A percentile compares a stretch with the other conserved stretches of the same genome.
These are phyloP conservation scores for Hemichromis elongatus DNA, from an alignment of 2,113 vertebrate genomes.

Conservation along the genomic window DNA sequence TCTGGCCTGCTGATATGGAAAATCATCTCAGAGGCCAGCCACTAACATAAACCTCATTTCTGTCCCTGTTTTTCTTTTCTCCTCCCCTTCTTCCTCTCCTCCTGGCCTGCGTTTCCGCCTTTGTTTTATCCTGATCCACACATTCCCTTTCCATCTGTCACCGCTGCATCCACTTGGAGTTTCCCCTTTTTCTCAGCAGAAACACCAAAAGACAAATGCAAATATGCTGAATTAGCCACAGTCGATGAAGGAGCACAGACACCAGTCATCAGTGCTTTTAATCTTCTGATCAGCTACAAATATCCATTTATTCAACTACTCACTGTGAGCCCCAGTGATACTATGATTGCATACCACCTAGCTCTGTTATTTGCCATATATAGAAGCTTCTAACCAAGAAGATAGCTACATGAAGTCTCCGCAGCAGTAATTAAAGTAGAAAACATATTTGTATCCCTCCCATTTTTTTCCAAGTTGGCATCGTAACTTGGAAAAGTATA, in stretches of 20 bases:
- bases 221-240: not conserved
- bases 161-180: constrained; percentile 32
- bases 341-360: not conserved
- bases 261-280: not conserved
- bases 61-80: constrained; percentile 10
- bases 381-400: constrained; percentile 34
- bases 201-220: constrained; percentile 7
- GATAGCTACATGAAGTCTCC: constrained; percentile 35
- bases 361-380: constrained; percentile 38
- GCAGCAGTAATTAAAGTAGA: constrained; percentile 53
- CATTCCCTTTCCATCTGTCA: constrained; percentile 56
- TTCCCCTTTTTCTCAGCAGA: not conserved
- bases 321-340: not conserved
- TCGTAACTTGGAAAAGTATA: constrained; percentile 55
- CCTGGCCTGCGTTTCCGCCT: constrained; percentile 38
- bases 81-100: constrained; percentile 12
- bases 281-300: constrained; percentile 3
- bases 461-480: constrained; percentile 52
- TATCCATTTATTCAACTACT: not conserved
- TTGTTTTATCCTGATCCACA: constrained; percentile 52
- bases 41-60: constrained; percentile 60
- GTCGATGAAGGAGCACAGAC: not conserved
- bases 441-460: constrained; percentile 34
- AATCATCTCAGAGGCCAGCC: constrained; percentile 54
- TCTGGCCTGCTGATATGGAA: constrained; percentile 64